phyloP scores from a whole-genome alignment of 2,113 vertebrate genomes.

The Microcebus murinus region DNA sequence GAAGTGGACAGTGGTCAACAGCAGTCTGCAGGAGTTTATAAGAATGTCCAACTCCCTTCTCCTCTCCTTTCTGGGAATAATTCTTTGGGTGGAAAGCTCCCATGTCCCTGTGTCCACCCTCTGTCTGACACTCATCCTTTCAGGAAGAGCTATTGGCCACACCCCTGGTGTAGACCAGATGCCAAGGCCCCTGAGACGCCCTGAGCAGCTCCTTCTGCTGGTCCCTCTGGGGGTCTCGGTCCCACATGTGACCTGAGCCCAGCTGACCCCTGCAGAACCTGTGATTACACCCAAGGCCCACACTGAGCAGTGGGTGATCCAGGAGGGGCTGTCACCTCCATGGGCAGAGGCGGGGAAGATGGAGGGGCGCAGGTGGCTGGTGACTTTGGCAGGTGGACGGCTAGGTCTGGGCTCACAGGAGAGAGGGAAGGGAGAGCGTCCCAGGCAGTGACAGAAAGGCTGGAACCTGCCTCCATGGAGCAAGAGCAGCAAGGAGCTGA shows the following conservation, averaged over 20 bases:
- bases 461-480: not conserved
- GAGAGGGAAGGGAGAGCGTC: not conserved
- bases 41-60: not conserved
- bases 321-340: not conserved
- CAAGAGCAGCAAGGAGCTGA: not conserved
- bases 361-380: not conserved
- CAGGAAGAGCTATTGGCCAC: not conserved
- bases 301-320: not conserved
- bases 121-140: not conserved
- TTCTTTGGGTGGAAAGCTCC: rapidly evolving
- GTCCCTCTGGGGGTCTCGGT: not conserved
- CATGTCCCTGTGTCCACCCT: no score
- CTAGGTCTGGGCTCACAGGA: not conserved
- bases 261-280: not conserved
- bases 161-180: not conserved
- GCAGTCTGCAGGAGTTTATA: not conserved
- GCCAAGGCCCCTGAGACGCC: not conserved
- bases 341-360: not conserved
- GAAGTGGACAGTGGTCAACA: not conserved
- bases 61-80: not conserved
- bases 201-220: not conserved
- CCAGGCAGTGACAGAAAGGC: not conserved
- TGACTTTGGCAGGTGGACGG: not conserved
- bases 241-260: not conserved
- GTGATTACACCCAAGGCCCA: not conserved